These are phyloP conservation scores for Sebastes wilsoni DNA, from an alignment of 2,797 vertebrate species.

Conservation along the genomic window DNA sequence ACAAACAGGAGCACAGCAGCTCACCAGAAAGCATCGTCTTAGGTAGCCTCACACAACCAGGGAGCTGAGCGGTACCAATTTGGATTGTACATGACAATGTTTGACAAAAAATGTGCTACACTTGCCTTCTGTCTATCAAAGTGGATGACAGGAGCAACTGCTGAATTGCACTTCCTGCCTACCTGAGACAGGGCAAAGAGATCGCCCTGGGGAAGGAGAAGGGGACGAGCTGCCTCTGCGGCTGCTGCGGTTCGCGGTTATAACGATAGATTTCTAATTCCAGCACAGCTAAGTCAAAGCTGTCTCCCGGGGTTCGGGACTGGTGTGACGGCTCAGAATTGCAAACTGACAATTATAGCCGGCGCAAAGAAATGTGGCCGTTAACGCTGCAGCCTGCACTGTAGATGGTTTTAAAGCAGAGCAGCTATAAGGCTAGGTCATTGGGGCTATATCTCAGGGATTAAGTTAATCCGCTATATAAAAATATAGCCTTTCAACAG, in stretches of 20 bases:
- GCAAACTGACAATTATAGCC: conserved; percentile 48
- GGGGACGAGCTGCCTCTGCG: conserved; percentile 27
- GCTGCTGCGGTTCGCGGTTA: conserved; percentile 11
- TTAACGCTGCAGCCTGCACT: conserved; percentile 26
- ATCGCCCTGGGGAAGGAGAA: conserved; percentile 36
- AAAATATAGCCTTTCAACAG: conserved; percentile 63
- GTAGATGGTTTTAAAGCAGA: conserved; percentile 43
- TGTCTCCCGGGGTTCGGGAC: conserved; percentile 25
- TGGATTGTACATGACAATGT: not conserved
- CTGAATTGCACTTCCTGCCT: conserved; percentile 54
- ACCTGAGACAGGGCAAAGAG: conserved; percentile 44
- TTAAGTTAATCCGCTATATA: conserved; percentile 66
- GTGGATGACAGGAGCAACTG: conserved; percentile 38
- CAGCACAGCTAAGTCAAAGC: conserved; percentile 51
- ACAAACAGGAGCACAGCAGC: not conserved
- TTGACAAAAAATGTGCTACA: conserved; percentile 22
- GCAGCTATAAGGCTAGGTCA: conserved; percentile 54
- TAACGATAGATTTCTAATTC: conserved; percentile 50
- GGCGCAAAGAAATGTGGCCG: conserved; percentile 4
- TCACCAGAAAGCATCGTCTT: not conserved
- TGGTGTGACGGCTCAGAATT: conserved; percentile 33
- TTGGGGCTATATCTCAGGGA: conserved; percentile 55
- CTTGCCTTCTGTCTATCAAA: conserved; percentile 35
- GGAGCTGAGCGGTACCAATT: not conserved
- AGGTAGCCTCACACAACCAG: not conserved